These are phyloP conservation scores for Ondatra zibethicus DNA, from an alignment of 2,113 vertebrate species.

Conservation along the genomic window DNA sequence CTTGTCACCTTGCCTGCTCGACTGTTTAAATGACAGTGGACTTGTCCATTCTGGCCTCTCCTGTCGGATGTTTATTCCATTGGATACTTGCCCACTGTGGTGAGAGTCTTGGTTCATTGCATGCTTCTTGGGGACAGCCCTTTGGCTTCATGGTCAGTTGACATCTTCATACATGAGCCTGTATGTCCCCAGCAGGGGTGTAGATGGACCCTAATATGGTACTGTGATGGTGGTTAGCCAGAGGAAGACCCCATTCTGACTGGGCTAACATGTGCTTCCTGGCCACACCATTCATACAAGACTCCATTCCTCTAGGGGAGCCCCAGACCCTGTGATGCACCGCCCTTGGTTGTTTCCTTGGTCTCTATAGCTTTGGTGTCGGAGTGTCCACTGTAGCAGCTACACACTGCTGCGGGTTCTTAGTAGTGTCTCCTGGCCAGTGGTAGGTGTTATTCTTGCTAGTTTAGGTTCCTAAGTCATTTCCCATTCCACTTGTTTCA, in stretches of 20 bases:
- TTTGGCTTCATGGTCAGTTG: not conserved
- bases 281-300: not conserved
- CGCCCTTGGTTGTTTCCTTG: accelerated
- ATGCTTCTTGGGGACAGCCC: not conserved
- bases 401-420: not conserved
- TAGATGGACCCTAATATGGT: not conserved
- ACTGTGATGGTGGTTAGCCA: not conserved
- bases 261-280: not conserved
- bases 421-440: not conserved
- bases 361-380: not conserved
- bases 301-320: too few species aligned
- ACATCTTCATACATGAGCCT: not conserved
- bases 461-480: not conserved
- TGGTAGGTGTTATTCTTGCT: not conserved
- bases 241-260: not conserved
- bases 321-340: not conserved
- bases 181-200: accelerated
- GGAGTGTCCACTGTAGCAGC: not conserved
- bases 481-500: not conserved
- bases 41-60: not conserved
- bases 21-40: not conserved
- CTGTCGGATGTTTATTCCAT: not conserved
- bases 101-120: not conserved
- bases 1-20: not conserved
- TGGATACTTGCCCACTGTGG: not conserved